Base-by-base conservation (phyloP, 2,888 invertebrate genomes). In the Pandemis cinnamomeana region DNA sequence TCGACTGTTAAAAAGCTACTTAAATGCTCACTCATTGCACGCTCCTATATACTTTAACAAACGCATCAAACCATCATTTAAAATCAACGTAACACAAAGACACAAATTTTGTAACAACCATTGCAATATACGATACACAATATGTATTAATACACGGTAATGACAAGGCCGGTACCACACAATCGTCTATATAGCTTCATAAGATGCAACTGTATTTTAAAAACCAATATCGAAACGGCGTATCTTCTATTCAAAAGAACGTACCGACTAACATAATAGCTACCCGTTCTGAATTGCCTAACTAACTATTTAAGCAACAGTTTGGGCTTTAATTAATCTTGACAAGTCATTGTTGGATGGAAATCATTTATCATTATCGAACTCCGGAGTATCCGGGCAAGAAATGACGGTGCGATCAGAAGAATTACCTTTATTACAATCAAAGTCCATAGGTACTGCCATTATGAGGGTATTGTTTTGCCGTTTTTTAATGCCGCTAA, bases 251-350 rank as follows among this genome's bases (percentile, higher is more conserved):
- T 70, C 64, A 70, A 61, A 46, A 60, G 53, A 51, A 60, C 60
- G 44, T 41, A 61, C 66, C 62, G 69, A 27, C 53, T 61, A 42
- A 27, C 75, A 89, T 84, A 91, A 88, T 85, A 81, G 89, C 87
- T 85, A 86, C 88, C 83, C 87, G 86, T 83, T 87, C 86, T 86
- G 80, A 80, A 80, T 87, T 86, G 83, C 85, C 82, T 92, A 93
- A 92, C 92, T 91, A 92, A 91, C 91, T 93, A 91, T 93, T 92
- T 92, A 91, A 87, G 86, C 84, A 89, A 91, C 88, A 88, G 86
- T 89, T 87, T 82, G 85, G 73, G 78, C 88, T 91, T 91, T 93
- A 93, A 93, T 93, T 93, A 92, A 91, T 91, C 92, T 89, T 91
- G 93, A 93, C 93, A 92, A 84, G 81, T 82, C 80, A 85, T 90